Base-by-base conservation (phyloP, 2,888 invertebrate species). In the Bombylius major region DNA sequence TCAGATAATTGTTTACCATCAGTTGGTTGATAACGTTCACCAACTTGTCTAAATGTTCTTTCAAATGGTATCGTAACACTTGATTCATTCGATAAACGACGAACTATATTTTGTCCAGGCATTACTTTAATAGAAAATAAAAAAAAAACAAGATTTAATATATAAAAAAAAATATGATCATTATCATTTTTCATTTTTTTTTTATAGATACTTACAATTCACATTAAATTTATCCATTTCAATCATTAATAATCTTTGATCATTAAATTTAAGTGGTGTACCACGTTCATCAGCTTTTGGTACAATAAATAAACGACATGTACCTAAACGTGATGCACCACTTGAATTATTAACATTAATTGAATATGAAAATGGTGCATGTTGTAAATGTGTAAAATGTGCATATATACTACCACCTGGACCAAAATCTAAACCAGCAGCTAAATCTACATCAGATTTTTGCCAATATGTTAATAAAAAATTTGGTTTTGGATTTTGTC, bases 1-100 rank as follows among this genome's bases (percentile, higher is more conserved):
- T 75, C 70, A 0, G 76, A 77, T 0, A 79, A 72, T 4, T 73
- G 69, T 4, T 71, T 73, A 0, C 76, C 70, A 54, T 59, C 57
- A 4, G 60, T 66, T 1, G 72, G 72, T 1, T 84, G 82, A 12
- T 82, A 75, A 32, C 68, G 72, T 0, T 68, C 66, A 62, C 86
- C 84, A 60, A 86, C 68, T 64, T 82, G 79, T 5, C 86, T 80
- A 82, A 89, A 92, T 5, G 87, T 87, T 56, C 84, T 78, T 69
- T 87, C 88, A 70, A 85, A 89, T 1, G 89, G 89, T 66, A 89
- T 87, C 11, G 89, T 90, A 39, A 92, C 84, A 1, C 86, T 83
- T 0, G 91, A 89, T 13, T 86, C 80, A 1, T 75, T 69, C 4
- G 89, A 89, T 46, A 74, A 70, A 8, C 86, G 83, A 0, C 76